These are phyloP conservation scores for Ageneiosus marmoratus DNA, from an alignment of 2,113 vertebrate genomes.

Conservation along the genomic window DNA sequence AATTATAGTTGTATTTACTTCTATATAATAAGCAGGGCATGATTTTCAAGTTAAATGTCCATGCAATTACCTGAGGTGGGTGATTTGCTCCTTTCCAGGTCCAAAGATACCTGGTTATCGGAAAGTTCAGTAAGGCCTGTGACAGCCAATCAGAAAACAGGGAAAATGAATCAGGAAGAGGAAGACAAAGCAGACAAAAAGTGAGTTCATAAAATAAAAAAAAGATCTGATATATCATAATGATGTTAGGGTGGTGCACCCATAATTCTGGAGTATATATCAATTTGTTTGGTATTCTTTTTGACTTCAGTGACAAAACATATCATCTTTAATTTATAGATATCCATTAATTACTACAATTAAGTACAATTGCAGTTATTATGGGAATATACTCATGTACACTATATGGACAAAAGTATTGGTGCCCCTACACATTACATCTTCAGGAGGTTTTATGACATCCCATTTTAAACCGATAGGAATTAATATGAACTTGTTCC, in stretches of 20 bases:
- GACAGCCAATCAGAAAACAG: conserved; percentile 46
- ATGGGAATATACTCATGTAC: background rate
- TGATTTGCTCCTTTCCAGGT: conserved; percentile 95
- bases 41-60: background rate
- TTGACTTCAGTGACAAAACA: background rate
- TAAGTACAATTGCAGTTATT: too few relatives aligned
- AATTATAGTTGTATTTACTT: background rate
- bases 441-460: too few relatives aligned
- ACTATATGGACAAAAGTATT: too few relatives aligned
- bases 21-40: background rate
- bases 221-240: conserved; percentile 3
- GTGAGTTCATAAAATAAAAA: background rate
- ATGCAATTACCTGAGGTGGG: conserved; percentile 92
- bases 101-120: conserved; percentile 90
- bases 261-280: conserved; percentile 45
- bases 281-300: background rate
- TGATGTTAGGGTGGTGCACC: conserved; percentile 49
- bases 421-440: too few relatives aligned
- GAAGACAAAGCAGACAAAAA: conserved; percentile 27
- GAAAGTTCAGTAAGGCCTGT: conserved; percentile 94
- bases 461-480: too few relatives aligned
- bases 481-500: too few relatives aligned
- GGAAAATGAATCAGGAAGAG: conserved; percentile 28
- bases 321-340: background rate
- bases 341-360: background rate